Base-by-base conservation (phyloP, 2,113 vertebrate species). In the Nerophis ophidion region DNA sequence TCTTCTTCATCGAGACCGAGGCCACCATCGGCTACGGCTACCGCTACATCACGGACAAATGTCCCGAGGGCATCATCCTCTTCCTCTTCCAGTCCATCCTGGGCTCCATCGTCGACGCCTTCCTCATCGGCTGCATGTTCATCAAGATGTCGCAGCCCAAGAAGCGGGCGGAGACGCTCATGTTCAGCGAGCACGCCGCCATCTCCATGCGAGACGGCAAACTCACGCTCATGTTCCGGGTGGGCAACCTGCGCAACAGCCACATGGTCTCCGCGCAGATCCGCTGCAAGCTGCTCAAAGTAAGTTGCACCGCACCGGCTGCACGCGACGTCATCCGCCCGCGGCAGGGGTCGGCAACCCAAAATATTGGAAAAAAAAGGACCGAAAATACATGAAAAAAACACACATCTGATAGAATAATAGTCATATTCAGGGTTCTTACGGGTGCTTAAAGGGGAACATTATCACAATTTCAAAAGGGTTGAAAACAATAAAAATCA, bases 81-180 rank as follows among this genome's bases (percentile, higher is more conserved):
- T 99, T 98, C 84, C 93, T 99, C 66, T 97, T 99, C 84, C 97
- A 99, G 88, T 99, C 97, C 72, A 97, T 98, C 85, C 90, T 98
- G 17, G 97, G 97, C 65, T 99, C 97, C 80, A 97, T 99, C 54
- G 97, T 99, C 68, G 97, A 99, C 45, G 97, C 97, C 34, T 99
- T 99, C 82, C 85, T 99, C 80, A 98, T 99, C 67, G 97, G 97
- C 80, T 99, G 97, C 86, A 98, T 99, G 95, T 99, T 99, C 79
- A 99, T 99, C 84, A 99, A 99, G 89, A 99, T 99, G 97, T 99
- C 97, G 19, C 97, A 99, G 84, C 97, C 97, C 79, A 99, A 99
- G 88, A 98, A 98, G 74, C 84, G 97, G 83, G 97, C 96, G 0
- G 97, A 99, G 90, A 98, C 97, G 0, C 82, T 99, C 61, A 98